Evolutionary conservation across 2,888 invertebrate species (phyloP), one percentile per base, ranked within the genome.

Genomic region (Dasysyrphus albostriatus): DNA sequence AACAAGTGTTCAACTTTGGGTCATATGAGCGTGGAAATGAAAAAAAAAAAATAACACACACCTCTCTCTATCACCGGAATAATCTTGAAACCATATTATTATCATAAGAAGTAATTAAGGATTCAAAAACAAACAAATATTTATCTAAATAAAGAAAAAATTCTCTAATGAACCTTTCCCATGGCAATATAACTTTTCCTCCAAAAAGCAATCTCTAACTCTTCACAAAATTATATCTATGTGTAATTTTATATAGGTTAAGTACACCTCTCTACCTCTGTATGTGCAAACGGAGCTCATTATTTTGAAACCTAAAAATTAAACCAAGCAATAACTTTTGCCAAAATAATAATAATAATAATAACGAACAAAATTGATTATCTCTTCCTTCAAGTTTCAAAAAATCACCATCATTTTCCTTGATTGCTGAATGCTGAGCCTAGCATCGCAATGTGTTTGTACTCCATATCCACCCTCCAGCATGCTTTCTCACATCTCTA

Each of bases 281-380:
- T 16, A n/a, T 47, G 19, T 24, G 19, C 12, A 19, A 49, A 67
- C 7, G 44, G 16, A 67, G 49, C 49, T 49, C 49, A 49, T 67
- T 67, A 47, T 47, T 44, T 65, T 49, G 6, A 47, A 49, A 49
- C 14, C 19, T 16, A 37, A 49, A 47, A 49, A 44, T 67, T 49
- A 16, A 65, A 65, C 32, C 34, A 67, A 49, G 47, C 67, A 67
- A 42, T 42, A 61, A 49, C 34, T 47, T 65, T 67, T 49, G 19
- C 12, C 67, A 29, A 67, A 65, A 65, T 47, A 32, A 61, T 65
- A 32, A 44, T 63, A 39, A 39, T 61, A 49, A 67, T 63, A 39
- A 39, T 61, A 49, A 67, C 14, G 49, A 67, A 49, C 19, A 49
- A 61, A 67, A 67, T 67, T 49, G 49, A 67, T 67, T 67, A 49